Conservation (phyloP, 1,140 invertebrate species). For the Drosophila equinoxialis region DNA sequence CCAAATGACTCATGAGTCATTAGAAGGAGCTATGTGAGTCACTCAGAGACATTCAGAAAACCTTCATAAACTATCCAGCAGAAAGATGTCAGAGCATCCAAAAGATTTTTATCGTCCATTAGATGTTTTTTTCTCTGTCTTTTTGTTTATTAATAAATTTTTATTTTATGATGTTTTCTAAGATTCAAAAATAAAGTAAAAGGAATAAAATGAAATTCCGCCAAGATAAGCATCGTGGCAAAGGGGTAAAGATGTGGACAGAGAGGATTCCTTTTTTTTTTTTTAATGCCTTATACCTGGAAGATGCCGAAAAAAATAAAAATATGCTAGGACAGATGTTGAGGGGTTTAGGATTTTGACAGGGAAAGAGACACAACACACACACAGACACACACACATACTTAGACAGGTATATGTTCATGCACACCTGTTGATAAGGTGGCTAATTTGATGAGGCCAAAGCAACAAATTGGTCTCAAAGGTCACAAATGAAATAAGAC, state of each 20-base stretch:
- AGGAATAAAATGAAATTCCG: slow-evolving; percentile 38
- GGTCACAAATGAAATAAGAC: slow-evolving; percentile 4
- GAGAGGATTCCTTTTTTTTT: not conserved
- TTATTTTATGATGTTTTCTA: slow-evolving; percentile 57
- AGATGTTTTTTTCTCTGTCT: slow-evolving; percentile 61
- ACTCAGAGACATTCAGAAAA: slow-evolving; percentile 28
- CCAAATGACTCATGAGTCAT: slow-evolving; percentile 30
- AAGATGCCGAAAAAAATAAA: slow-evolving; percentile 31
- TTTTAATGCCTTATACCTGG: slow-evolving; percentile 42
- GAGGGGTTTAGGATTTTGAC: slow-evolving; percentile 22
- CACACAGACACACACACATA: not conserved
- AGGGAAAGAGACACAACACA: not conserved
- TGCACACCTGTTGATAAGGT: slow-evolving; percentile 68
- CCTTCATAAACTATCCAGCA: slow-evolving; percentile 57
- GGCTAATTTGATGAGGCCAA: slow-evolving; percentile 65
- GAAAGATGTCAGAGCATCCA: slow-evolving; percentile 45
- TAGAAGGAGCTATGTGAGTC: slow-evolving; percentile 35
- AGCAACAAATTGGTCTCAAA: slow-evolving; percentile 41
- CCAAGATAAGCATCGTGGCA: slow-evolving; percentile 55
- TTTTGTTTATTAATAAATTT: slow-evolving; percentile 73
- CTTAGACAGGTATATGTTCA: slow-evolving; percentile 25
- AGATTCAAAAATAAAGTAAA: slow-evolving; percentile 29
- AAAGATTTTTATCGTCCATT: slow-evolving; percentile 73
- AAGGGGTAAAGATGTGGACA: slow-evolving; percentile 39
- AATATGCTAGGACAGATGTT: slow-evolving; percentile 66